Conservation (phyloP, 2,797 vertebrate species). For the Gambusia yucatana region DNA sequence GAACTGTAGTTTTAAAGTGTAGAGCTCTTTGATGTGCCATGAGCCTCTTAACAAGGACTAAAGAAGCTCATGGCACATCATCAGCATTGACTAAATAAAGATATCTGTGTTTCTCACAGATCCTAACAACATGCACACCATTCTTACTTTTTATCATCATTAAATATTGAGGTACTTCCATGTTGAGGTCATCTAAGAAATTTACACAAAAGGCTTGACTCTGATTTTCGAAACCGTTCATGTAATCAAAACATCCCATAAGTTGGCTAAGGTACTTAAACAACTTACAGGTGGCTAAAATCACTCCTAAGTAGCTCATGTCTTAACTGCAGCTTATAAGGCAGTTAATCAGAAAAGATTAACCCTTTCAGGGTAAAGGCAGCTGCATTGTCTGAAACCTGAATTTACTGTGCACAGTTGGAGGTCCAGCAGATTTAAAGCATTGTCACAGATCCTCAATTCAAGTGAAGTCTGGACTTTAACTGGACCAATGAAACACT, state of each 20-base stretch:
- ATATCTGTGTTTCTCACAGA: neutral
- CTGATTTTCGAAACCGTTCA: neutral
- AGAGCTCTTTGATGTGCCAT: conserved; percentile 1
- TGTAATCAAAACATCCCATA: conserved; percentile 4
- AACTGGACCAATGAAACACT: neutral
- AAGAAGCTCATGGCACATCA: neutral
- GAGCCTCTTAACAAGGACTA: neutral
- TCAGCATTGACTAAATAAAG: conserved; percentile 4
- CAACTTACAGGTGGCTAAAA: conserved; percentile 13
- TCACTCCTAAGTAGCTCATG: conserved; percentile 1
- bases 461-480: neutral
- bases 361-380: neutral
- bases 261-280: conserved; percentile 5
- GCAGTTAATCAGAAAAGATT: conserved; percentile 1
- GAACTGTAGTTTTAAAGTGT: neutral
- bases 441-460: neutral
- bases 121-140: neutral
- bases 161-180: neutral
- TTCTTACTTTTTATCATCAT: neutral
- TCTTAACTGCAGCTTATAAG: neutral
- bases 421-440: neutral
- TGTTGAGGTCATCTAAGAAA: neutral
- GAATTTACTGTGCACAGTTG: neutral
- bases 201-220: neutral
- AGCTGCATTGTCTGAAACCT: neutral